Evolutionary conservation across 2,888 invertebrate species (phyloP).

Genomic region (Xylota segnis): DNA sequence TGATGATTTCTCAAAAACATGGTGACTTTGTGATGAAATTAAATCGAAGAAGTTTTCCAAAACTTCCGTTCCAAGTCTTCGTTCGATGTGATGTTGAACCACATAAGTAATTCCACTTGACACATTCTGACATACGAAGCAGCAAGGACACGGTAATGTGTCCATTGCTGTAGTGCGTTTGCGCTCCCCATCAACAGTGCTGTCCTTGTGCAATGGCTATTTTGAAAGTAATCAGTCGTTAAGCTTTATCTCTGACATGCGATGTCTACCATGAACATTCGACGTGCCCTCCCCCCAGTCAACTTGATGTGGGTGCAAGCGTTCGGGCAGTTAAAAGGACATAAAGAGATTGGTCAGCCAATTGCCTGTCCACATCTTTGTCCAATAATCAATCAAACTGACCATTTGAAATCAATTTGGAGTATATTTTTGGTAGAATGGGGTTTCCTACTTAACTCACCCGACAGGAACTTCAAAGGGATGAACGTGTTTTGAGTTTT

Average conservation of each 20-base stretch:
- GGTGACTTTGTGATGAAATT: slow-evolving; percentile 65
- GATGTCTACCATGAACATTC: slow-evolving; percentile 39
- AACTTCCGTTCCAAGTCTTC: slow-evolving; percentile 50
- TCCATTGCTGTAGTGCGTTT: slow-evolving; percentile 24
- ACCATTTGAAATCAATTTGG: slow-evolving; percentile 72
- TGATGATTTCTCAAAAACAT: slow-evolving; percentile 61
- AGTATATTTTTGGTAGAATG: slow-evolving; percentile 23
- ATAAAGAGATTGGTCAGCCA: slow-evolving; percentile 83
- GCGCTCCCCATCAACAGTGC: slow-evolving; percentile 17
- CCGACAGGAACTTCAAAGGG: background rate
- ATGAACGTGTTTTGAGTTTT: background rate
- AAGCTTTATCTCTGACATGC: slow-evolving; percentile 65
- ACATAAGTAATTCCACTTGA: slow-evolving; percentile 63
- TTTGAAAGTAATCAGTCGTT: slow-evolving; percentile 71
- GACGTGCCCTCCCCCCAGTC: background rate
- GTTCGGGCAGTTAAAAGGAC: slow-evolving; percentile 81
- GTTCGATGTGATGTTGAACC: slow-evolving; percentile 10
- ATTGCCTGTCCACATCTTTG: slow-evolving; percentile 84
- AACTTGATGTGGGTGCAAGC: slow-evolving; percentile 63
- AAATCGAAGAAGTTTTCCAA: slow-evolving; percentile 59
- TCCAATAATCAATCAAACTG: slow-evolving; percentile 84
- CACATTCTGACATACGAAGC: slow-evolving; percentile 50
- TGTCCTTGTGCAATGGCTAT: slow-evolving; percentile 48
- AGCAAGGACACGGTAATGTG: slow-evolving; percentile 20
- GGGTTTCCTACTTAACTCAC: background rate